Percentiles rank a stretch among this genome's conserved stretches.
Conservation (phyloP, 2,797 vertebrate genomes). For the Hylomyscus alleni region DNA sequence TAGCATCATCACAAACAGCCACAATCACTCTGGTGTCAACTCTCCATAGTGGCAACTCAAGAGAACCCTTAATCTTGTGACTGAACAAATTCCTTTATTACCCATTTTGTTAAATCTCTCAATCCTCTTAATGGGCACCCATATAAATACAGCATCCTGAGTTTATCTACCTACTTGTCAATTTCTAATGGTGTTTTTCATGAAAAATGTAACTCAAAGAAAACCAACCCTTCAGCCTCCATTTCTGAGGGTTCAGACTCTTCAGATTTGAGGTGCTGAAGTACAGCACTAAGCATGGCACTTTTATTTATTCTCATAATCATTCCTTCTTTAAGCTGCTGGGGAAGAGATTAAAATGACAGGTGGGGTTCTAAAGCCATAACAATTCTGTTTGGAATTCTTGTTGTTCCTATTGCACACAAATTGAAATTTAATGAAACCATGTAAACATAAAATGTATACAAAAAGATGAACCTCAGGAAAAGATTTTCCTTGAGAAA, state of each 20-base stretch:
- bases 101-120: background rate
- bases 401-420: constrained; percentile 70
- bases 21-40: background rate
- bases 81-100: background rate
- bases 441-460: constrained; percentile 67
- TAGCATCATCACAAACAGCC: background rate
- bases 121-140: background rate
- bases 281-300: background rate
- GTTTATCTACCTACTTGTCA: constrained; percentile 70
- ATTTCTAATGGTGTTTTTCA: constrained; percentile 79
- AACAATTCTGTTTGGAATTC: constrained; percentile 71
- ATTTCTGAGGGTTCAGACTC: constrained; percentile 22
- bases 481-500: constrained; percentile 26
- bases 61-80: background rate
- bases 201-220: constrained; percentile 24
- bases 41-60: background rate
- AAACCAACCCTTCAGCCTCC: constrained; percentile 18
- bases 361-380: constrained; percentile 72
- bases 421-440: constrained; percentile 81
- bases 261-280: constrained; percentile 56
- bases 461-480: constrained; percentile 57
- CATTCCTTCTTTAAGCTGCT: constrained; percentile 60
- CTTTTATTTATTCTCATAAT: constrained; percentile 70
- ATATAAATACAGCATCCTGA: background rate
- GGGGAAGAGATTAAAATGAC: constrained; percentile 54